phyloP scores from a whole-genome alignment of 2,797 vertebrate genomes.

The Channallabes apus region DNA sequence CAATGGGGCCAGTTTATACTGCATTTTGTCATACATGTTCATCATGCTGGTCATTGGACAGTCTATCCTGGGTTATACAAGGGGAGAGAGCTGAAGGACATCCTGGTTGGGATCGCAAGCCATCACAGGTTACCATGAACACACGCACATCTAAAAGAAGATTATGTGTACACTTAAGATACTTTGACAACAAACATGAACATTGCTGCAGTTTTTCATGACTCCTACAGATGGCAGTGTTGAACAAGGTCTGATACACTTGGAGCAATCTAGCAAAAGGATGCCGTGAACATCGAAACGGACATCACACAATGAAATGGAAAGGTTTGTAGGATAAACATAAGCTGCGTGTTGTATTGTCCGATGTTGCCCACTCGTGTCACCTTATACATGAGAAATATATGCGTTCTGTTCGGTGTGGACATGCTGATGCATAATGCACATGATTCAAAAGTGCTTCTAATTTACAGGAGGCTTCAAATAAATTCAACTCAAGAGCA shows the following conservation, averaged over 20 bases:
- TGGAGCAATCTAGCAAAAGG: not conserved
- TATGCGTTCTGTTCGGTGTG: not conserved
- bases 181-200: not conserved
- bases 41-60: not conserved
- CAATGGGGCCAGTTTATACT: not conserved
- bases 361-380: not conserved
- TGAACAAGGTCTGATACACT: not conserved
- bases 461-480: not conserved
- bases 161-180: not conserved
- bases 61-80: not conserved
- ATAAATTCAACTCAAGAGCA: not conserved
- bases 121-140: not conserved
- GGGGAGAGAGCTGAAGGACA: no score
- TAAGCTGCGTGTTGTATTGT: not conserved
- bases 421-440: not conserved
- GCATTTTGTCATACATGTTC: not conserved
- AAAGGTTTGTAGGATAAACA: not conserved
- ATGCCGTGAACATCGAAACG: not conserved
- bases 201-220: not conserved
- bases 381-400: not conserved
- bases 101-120: not conserved
- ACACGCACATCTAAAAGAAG: not conserved
- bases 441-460: not conserved
- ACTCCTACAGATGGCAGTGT: conserved; percentile 26
- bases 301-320: no score